These are phyloP conservation scores for Anoplopoma fimbria DNA, from an alignment of 2,113 vertebrate genomes.

Conservation along the genomic window DNA sequence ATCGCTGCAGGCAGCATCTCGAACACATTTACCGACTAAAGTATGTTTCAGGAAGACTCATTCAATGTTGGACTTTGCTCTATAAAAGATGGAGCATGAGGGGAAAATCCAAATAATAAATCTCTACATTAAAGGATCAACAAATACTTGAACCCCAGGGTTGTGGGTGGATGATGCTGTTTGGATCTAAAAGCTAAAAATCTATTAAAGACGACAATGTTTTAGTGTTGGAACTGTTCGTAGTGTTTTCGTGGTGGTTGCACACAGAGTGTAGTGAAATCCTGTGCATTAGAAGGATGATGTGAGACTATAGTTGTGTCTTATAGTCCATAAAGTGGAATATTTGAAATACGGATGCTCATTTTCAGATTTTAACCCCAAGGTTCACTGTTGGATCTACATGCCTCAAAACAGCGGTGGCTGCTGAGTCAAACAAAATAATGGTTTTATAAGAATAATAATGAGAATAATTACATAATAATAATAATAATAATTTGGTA, in stretches of 20 bases:
- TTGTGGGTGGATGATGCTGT: slow-evolving; percentile 9
- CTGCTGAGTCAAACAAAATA: slow-evolving; percentile 65
- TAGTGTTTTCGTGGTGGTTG: slow-evolving; percentile 51
- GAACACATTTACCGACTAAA: slow-evolving; percentile 61
- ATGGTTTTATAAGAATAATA: slow-evolving; percentile 58
- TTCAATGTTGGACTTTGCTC: slow-evolving; percentile 73
- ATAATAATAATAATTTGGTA: slow-evolving; percentile 82
- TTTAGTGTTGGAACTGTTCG: slow-evolving; percentile 56
- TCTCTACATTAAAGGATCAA: slow-evolving; percentile 53
- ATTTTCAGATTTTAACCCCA: slow-evolving; percentile 39
- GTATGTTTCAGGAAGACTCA: slow-evolving; percentile 80
- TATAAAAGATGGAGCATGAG: slow-evolving; percentile 68
- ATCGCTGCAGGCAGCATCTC: slow-evolving; percentile 67
- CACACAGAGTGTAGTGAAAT: slow-evolving; percentile 39
- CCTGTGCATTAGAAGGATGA: slow-evolving; percentile 30
- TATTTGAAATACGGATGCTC: slow-evolving; percentile 33
- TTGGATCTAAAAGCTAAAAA: slow-evolving; percentile 38
- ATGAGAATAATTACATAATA: slow-evolving; percentile 74
- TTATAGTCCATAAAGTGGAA: slow-evolving; percentile 27
- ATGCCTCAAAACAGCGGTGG: slow-evolving; percentile 35
- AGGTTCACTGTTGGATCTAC: slow-evolving; percentile 54
- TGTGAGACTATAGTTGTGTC: slow-evolving; percentile 23
- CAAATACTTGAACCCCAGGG: slow-evolving; percentile 47
- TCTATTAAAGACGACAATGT: background rate
- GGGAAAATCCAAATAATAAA: slow-evolving; percentile 67